Percentiles rank a stretch among this genome's conserved stretches.
Evolutionary conservation across 1,140 invertebrate species (phyloP).

Genomic region (Drosophila albomicans): DNA sequence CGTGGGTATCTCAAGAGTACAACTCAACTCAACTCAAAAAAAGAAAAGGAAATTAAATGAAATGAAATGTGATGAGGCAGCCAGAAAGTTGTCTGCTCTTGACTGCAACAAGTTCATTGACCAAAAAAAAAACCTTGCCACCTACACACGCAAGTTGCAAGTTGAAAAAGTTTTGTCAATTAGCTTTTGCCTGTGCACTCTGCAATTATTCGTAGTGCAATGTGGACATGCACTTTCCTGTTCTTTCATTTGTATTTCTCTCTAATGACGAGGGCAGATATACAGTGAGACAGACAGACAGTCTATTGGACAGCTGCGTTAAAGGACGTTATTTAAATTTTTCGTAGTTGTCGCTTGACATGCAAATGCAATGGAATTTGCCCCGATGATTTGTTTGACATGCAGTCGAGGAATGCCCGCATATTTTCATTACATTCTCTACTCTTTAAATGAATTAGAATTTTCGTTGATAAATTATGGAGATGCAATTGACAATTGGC

Average conservation of each 20-base stretch:
- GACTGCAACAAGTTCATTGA: constrained; percentile 56
- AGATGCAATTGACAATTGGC: constrained; percentile 9
- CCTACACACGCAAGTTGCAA: constrained; percentile 1
- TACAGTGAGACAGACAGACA: neutral
- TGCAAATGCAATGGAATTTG: constrained; percentile 53
- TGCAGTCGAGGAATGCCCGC: neutral
- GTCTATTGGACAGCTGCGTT: constrained; percentile 9
- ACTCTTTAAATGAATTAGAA: constrained; percentile 8
- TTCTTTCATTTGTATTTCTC: constrained; percentile 38
- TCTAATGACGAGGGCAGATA: constrained; percentile 1
- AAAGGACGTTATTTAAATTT: constrained; percentile 32
- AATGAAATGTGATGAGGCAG: constrained; percentile 4
- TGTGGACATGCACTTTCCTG: constrained; percentile 47
- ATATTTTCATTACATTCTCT: neutral
- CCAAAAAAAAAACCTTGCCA: constrained; percentile 33
- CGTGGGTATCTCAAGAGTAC: constrained; percentile 9
- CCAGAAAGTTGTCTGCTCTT: constrained; percentile 11
- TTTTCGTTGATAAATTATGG: constrained; percentile 2
- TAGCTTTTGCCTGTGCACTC: constrained; percentile 48
- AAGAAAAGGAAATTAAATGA: constrained; percentile 8
- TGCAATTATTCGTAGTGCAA: constrained; percentile 49
- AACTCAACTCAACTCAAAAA: neutral
- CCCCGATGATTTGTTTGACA: constrained; percentile 10
- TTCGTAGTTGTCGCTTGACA: constrained; percentile 54
- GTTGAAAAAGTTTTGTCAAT: constrained; percentile 49